Conservation (phyloP, 2,113 vertebrate genomes). For the Danionella cerebrum region DNA sequence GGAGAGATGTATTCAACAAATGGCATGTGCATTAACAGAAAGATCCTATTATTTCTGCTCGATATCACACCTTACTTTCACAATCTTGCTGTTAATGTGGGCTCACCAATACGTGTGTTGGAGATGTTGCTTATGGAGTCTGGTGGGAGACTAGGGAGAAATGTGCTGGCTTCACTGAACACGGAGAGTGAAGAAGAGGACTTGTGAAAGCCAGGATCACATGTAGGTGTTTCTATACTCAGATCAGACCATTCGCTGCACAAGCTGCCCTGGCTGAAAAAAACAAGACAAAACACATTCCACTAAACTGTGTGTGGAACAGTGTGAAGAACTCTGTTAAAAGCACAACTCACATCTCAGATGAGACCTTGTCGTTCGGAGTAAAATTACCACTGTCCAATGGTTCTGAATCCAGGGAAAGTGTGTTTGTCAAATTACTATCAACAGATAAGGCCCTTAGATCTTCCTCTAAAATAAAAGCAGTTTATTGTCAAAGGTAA, state of each 20-base stretch:
- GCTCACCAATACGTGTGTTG: constrained; percentile 64
- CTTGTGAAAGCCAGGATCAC: constrained; percentile 34
- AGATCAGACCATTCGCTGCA: constrained; percentile 58
- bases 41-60: too few species aligned
- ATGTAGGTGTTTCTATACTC: constrained; percentile 33
- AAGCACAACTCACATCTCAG: constrained; percentile 4
- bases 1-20: too few species aligned
- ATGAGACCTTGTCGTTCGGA: constrained; percentile 35
- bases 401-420: constrained; percentile 39
- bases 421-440: constrained; percentile 13
- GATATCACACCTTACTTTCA: too few species aligned
- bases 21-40: too few species aligned
- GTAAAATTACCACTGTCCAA: constrained; percentile 67
- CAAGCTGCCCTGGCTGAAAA: constrained; percentile 49
- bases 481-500: too few species aligned
- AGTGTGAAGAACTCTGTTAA: not conserved
- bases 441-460: constrained; percentile 54
- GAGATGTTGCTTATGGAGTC: constrained; percentile 52
- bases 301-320: not conserved
- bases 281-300: not conserved
- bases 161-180: constrained; percentile 59
- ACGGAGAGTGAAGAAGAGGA: constrained; percentile 52
- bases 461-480: constrained; percentile 56
- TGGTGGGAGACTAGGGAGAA: constrained; percentile 56
- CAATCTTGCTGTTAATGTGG: not conserved